phyloP scores from a whole-genome alignment of 2,888 invertebrate species.

The Malacosoma neustria region DNA sequence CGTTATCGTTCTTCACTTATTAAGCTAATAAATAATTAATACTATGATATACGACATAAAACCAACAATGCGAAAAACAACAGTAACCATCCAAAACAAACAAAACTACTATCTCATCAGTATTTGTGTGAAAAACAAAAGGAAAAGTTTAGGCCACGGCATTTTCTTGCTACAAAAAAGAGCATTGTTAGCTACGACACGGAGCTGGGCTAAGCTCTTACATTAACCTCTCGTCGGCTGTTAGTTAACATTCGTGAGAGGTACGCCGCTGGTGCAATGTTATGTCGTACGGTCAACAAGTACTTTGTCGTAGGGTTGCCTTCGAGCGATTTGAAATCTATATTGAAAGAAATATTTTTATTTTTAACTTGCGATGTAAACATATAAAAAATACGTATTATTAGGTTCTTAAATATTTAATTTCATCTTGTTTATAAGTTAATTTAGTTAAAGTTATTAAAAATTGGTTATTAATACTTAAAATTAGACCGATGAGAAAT shows the following conservation, averaged over 20 bases:
- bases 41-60: too few species aligned
- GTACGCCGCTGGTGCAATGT: constrained; percentile 22
- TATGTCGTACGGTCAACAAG: constrained; percentile 36
- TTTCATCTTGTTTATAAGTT: too few species aligned
- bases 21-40: too few species aligned
- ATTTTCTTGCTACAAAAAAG: constrained; percentile 34
- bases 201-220: constrained; percentile 47
- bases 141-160: constrained; percentile 18
- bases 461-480: too few species aligned
- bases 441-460: too few species aligned
- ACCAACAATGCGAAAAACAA: background rate
- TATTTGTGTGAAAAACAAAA: constrained; percentile 18
- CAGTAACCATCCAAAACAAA: constrained; percentile 11
- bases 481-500: too few species aligned
- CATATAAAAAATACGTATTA: too few species aligned
- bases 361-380: too few species aligned
- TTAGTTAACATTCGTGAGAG: constrained; percentile 46
- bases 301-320: constrained; percentile 8
- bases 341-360: too few species aligned
- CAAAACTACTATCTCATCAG: constrained; percentile 11
- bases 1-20: too few species aligned
- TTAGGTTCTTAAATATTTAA: too few species aligned
- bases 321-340: constrained; percentile 5
- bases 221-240: constrained; percentile 55
- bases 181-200: constrained; percentile 43